These are phyloP conservation scores for Thera britannica DNA, from an alignment of 2,888 invertebrate species.

Conservation along the genomic window DNA sequence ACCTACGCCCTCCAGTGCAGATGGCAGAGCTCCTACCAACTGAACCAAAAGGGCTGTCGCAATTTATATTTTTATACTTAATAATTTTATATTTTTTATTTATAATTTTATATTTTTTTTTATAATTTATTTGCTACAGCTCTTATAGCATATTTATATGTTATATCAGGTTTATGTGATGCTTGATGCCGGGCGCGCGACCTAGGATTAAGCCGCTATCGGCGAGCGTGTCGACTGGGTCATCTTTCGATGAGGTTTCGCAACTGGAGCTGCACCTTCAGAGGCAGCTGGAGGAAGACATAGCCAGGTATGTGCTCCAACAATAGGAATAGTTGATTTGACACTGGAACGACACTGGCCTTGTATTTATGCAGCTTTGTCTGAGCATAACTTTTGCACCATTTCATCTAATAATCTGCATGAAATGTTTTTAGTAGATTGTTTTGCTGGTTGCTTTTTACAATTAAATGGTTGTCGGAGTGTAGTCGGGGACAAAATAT, in stretches of 20 bases:
- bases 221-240: constrained; percentile 56
- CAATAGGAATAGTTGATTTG: neutral
- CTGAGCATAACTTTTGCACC: neutral
- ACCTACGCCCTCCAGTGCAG: no score
- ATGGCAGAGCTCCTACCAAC: no score
- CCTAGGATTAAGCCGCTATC: constrained; percentile 66
- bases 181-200: constrained; percentile 75
- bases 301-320: constrained; percentile 61
- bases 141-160: neutral
- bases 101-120: no score
- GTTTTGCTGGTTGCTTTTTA: no score
- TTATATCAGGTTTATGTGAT: constrained; percentile 64
- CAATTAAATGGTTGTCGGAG: no score
- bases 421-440: neutral
- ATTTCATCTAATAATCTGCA: neutral
- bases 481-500: no score
- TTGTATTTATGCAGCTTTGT: constrained; percentile 1
- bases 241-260: constrained; percentile 67
- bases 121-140: no score
- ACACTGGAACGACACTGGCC: neutral
- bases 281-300: constrained; percentile 73
- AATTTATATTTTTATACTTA: no score
- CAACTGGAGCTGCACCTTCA: constrained; percentile 68
- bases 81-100: no score
- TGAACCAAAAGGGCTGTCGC: no score